Conservation (phyloP, 2,888 invertebrate genomes). For the Mallateleia sp. region DNA sequence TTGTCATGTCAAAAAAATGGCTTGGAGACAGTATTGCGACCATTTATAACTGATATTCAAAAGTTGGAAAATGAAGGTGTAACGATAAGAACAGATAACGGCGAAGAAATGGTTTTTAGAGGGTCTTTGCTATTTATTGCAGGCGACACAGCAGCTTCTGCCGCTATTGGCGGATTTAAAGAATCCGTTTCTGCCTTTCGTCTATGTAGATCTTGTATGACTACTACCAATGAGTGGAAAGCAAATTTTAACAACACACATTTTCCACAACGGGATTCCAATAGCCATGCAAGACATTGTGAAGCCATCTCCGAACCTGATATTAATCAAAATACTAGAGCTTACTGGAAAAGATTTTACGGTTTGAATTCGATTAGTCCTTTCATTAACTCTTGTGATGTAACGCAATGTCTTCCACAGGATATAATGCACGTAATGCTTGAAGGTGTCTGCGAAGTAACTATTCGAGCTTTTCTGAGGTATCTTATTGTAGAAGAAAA, state of each 20-base stretch:
- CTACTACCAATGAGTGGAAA: constrained; percentile 31
- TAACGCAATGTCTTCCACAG: constrained; percentile 13
- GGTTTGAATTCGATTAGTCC: constrained; percentile 9
- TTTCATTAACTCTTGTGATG: constrained; percentile 7
- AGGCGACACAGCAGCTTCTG: constrained; percentile 21
- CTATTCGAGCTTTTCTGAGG: neutral
- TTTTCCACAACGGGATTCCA: neutral
- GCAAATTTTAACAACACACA: constrained; percentile 14
- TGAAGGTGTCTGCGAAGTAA: constrained; percentile 12
- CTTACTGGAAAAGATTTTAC: constrained; percentile 4
- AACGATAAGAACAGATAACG: neutral
- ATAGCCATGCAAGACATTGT: neutral
- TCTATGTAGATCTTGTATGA: constrained; percentile 23
- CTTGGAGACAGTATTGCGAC: constrained; percentile 57
- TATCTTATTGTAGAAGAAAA: neutral
- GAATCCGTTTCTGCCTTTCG: constrained; percentile 32
- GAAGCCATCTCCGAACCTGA: neutral
- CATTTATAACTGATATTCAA: constrained; percentile 65
- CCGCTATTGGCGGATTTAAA: constrained; percentile 6
- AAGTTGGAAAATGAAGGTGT: constrained; percentile 72
- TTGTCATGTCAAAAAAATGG: constrained; percentile 55
- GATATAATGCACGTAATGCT: constrained; percentile 12
- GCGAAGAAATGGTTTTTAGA: constrained; percentile 15
- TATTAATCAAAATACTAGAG: neutral
- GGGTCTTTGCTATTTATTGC: constrained; percentile 15